Base-by-base conservation (phyloP, 2,888 invertebrate species). In the Dryomyza anilis region DNA sequence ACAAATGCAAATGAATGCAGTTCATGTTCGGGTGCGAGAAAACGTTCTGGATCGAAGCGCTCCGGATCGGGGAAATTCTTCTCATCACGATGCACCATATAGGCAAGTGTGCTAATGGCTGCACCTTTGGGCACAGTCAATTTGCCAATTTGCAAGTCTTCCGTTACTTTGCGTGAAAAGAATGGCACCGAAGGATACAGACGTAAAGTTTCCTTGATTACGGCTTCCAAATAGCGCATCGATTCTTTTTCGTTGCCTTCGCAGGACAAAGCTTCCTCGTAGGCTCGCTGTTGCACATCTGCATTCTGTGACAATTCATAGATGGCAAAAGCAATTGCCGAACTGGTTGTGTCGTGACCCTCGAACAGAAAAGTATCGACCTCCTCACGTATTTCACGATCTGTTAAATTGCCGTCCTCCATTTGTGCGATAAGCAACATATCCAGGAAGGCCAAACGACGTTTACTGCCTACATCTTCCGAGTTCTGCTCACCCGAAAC, bases 281-380 rank as follows among this genome's bases (percentile, higher is more conserved):
- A 80, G 43, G 82, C 79, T 63, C 78, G 81, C 33, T 82, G 80
- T 72, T 87, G 87, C 43, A 85, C 75, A 1, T 83, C 81, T 0
- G 82, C 81, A 74, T 86, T 77, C 68, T 84, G 83, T 1, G 86
- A 86, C 1, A 88, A 74, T 46, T 84, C 74, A 65, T 85, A 86
- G 5, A 88, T 76, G 5, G 85, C 76, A 79, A 86, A 87, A 29
- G 83, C 82, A n/a, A 86, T 81, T 3, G 86, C 85, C 39, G 86
- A 83, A 10, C 86, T 84, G 46, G 86, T 86, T 1, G 87, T 87
- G 63, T 87, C 86, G 65, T 87, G 85, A 0, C 86, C 87, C 73
- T 85, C 86, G 73, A 87, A 87, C 85, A 87, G 85, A 69, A 87
- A 87, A 0, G 87, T 87, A 69, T 87, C 86, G 10, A 87, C 85